phyloP scores from a whole-genome alignment of 1,140 invertebrate species.

The Apis dorsata region DNA sequence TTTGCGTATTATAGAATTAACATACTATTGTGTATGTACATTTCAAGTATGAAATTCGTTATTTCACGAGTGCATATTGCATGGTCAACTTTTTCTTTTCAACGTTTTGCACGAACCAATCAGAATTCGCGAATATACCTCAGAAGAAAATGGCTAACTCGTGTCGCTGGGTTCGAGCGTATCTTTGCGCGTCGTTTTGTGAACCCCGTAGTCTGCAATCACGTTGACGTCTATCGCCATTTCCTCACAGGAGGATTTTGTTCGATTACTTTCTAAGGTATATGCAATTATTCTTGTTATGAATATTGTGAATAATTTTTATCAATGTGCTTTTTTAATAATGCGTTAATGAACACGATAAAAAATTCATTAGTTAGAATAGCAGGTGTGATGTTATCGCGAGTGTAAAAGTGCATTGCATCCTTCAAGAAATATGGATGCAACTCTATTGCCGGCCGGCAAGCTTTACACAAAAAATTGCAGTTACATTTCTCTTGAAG shows the following conservation, averaged over 20 bases:
- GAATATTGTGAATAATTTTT: background rate
- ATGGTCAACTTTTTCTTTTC: conserved; percentile 65
- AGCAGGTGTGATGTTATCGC: conserved; percentile 39
- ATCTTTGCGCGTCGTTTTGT: conserved; percentile 88
- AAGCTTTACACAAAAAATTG: conserved; percentile 34
- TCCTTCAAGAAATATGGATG: conserved; percentile 49
- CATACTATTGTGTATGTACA: background rate
- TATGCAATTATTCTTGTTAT: conserved; percentile 12
- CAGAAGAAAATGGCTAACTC: conserved; percentile 79
- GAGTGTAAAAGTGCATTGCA: conserved; percentile 64
- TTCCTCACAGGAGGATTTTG: conserved; percentile 77
- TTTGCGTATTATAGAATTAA: background rate
- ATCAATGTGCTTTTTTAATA: background rate
- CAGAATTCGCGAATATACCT: conserved; percentile 73
- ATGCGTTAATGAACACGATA: conserved; percentile 14
- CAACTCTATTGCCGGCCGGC: conserved; percentile 64
- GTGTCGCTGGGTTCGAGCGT: conserved; percentile 78
- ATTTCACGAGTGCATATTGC: conserved; percentile 64
- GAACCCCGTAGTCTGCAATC: conserved; percentile 87
- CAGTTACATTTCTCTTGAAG: background rate
- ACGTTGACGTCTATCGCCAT: conserved; percentile 90
- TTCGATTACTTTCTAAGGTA: conserved; percentile 72
- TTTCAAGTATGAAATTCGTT: conserved; percentile 55
- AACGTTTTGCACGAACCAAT: conserved; percentile 75
- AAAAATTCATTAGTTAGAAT: conserved; percentile 23